Base-by-base conservation (phyloP, 2,888 invertebrate genomes). In the Camponotus fellah region DNA sequence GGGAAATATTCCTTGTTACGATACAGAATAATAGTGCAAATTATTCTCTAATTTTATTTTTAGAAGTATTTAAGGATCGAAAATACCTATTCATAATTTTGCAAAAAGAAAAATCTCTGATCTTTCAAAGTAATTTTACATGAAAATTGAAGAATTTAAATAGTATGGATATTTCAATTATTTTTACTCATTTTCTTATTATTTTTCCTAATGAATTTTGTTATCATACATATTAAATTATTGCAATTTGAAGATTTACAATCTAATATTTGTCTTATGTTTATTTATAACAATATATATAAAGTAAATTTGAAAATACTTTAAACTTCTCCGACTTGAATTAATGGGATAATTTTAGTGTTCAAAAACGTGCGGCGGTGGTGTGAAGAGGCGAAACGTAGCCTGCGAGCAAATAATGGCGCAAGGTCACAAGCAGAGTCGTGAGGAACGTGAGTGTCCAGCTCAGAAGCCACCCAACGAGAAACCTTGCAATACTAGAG, bases 361-460 rank as follows among this genome's bases (percentile, higher is more conserved):
- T 94, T 98, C 98, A 17, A 98, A 97, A 94, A 96, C 98, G n/a
- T 99, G 99, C 93, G 99, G 99, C 0, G 98, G 98, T 17, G 99
- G 99, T 0, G 95, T 97, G 76, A 98, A 99, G 94, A 97, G 97
- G 76, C 96, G 99, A 89, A 96, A 97, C 87, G 97, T 97, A 60
- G 95, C 95, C 69, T 99, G 99, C 95, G 98, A 98, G 93, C 98
- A 99, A 95, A 97, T 98, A 86, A 98, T 98, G 97, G 98, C 98
- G 0, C 98, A 98, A 93, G 98, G 98, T n/a, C 98, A 98, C 94
- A 97, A 97, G 90, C 97, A 98, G 81, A 97, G 97, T 90, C 96
- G 98, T 21, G 97, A 97, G 0, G 96, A 97, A 34, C 96, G 97
- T 0, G 97, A 97, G 93, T 98, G 98, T 94, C 97, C 97, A 17